Conservation (phyloP, 2,888 invertebrate genomes). For the Iphiclides podalirius region DNA sequence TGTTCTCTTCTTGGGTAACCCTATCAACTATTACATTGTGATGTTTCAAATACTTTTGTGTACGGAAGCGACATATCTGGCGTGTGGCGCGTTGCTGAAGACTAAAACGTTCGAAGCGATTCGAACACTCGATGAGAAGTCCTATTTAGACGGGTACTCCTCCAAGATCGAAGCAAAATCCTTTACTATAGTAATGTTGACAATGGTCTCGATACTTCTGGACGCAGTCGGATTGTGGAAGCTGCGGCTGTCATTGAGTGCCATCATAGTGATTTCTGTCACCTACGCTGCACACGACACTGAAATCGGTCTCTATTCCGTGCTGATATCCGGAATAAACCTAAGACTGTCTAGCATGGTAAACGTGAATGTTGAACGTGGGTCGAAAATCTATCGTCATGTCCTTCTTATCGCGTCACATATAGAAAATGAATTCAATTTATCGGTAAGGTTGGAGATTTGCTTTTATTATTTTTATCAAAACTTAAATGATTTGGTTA, state of each 20-base stretch:
- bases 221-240: slow-evolving; percentile 40
- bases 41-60: slow-evolving; percentile 35
- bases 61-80: slow-evolving; percentile 36
- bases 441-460: slow-evolving; percentile 39
- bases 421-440: slow-evolving; percentile 48
- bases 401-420: slow-evolving; percentile 45
- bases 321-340: slow-evolving; percentile 50
- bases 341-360: slow-evolving; percentile 42
- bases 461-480: slow-evolving; percentile 28
- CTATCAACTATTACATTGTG: slow-evolving; percentile 8
- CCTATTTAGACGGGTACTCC: slow-evolving; percentile 32
- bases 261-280: slow-evolving; percentile 36
- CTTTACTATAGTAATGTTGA: slow-evolving; percentile 26
- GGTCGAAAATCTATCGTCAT: slow-evolving; percentile 49
- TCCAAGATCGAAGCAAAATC: slow-evolving; percentile 29
- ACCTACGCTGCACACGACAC: slow-evolving; percentile 49
- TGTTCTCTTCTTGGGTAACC: slow-evolving; percentile 25
- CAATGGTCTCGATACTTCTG: slow-evolving; percentile 34
- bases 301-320: slow-evolving; percentile 46
- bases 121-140: slow-evolving; percentile 44
- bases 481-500: slow-evolving; percentile 35
- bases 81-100: slow-evolving; percentile 31
- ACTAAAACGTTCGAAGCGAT: slow-evolving; percentile 37
- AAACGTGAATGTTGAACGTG: slow-evolving; percentile 31
- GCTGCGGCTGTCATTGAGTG: slow-evolving; percentile 26